Base-by-base conservation (phyloP, 2,113 vertebrate species). In the Elaphurus davidianus region DNA sequence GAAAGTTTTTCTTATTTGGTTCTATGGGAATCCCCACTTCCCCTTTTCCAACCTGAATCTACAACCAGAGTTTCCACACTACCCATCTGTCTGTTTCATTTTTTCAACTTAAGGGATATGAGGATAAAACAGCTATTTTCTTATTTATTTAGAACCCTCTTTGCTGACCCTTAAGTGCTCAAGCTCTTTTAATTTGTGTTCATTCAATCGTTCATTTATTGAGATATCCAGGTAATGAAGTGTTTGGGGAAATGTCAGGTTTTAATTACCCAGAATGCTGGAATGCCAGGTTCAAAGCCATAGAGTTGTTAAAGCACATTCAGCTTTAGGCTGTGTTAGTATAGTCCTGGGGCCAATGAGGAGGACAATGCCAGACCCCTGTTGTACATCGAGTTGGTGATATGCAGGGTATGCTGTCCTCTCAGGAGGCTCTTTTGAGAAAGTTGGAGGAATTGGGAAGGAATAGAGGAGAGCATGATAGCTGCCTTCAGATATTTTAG, bases 351-450 rank as follows among this genome's bases (percentile, higher is more conserved):
- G 36, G 27, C 4, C 5, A 14, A 10, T 28, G 17, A 54, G 43
- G 23, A 82, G 52, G 30, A 30, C 2, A 3, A 10, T 30, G 28
- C 36, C 1, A 50, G 67, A 7, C 21, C 12, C 25, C 14, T 47
- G 3, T 17, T 43, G 36, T 85, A 12, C 6, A 23, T 25, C 23
- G 36, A 30, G 16, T 16, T 57, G 55, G 7, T 52, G 3, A 47
- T 21, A 40, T 4, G 2, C 4, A 2, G 9, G 40, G n/a, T 5
- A 1, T 9, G 4, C 1, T 83, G 2, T 40, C 4, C 15, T 85
- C 67, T 91, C 21, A 21, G 1, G 47, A 55, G 76, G 17, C 36
- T 45, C 15, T 95, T 84, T 14, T 59, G 23, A 55, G 87, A 54
- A 92, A 62, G 47, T 76, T n/a, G 6, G 45, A 87, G 36, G 21